phyloP scores from a whole-genome alignment of 2,888 invertebrate species.

The Melipona bicolor region DNA sequence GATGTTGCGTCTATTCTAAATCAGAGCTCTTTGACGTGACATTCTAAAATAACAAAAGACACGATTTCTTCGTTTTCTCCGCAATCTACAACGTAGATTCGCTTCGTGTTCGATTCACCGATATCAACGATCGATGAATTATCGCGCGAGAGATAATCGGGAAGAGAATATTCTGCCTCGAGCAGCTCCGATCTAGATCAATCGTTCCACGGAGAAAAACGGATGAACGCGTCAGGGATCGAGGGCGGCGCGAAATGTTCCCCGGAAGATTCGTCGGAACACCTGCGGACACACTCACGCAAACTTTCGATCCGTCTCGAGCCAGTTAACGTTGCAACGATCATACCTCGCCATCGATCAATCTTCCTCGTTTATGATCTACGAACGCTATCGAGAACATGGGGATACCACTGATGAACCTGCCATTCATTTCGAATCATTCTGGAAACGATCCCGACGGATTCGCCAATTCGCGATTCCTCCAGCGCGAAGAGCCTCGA shows the following conservation, averaged over 20 bases:
- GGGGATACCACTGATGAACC: not conserved
- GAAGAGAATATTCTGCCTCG: not conserved
- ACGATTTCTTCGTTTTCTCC: not conserved
- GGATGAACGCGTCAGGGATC: not conserved
- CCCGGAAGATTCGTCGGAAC: not conserved
- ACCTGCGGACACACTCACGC: not conserved
- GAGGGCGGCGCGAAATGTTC: not conserved
- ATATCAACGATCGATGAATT: not conserved
- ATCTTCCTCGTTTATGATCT: constrained; percentile 6
- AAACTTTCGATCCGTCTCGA: not conserved
- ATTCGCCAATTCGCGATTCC: not conserved
- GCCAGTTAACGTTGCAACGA: not conserved
- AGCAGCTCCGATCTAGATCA: not conserved
- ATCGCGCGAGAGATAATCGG: not conserved
- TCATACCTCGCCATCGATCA: not conserved
- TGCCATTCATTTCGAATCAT: not conserved
- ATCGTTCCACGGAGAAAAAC: not conserved
- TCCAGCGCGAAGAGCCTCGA: constrained; percentile 21
- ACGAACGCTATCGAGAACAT: not conserved
- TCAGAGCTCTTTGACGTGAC: not conserved
- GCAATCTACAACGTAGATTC: not conserved
- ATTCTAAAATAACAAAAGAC: not conserved
- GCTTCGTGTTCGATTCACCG: not conserved
- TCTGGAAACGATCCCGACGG: not conserved
- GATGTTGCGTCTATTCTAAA: not conserved